These are phyloP conservation scores for Ianthella basta DNA, from an alignment of 37 sponge, comb jelly and placozoan species.

Conservation along the genomic window DNA sequence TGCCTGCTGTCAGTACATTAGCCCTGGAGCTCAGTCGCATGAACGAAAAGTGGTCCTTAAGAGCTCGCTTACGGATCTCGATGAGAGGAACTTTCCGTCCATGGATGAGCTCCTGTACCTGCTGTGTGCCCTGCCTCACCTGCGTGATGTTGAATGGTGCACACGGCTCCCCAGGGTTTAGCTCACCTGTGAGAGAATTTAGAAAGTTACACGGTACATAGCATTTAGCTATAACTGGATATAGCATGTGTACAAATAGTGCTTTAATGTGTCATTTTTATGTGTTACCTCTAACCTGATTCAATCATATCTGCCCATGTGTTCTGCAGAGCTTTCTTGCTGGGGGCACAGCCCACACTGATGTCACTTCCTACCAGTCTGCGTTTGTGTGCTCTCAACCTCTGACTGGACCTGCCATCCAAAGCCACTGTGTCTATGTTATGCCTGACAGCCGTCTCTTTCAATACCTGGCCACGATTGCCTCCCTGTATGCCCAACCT, in stretches of 20 bases:
- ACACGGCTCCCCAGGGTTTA: constrained; percentile 7
- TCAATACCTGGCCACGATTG: constrained; percentile 40
- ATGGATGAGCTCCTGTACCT: not conserved
- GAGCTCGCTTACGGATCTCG: constrained; percentile 6
- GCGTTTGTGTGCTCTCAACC: not conserved
- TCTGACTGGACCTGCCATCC: not conserved
- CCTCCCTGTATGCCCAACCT: not conserved
- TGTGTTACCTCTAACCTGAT: not conserved
- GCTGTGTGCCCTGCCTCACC: not conserved
- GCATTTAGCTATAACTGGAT: not conserved
- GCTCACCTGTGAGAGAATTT: constrained; percentile 1
- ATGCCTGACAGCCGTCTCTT: constrained; percentile 17
- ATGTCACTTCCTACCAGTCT: constrained; percentile 26
- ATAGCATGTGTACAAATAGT: not conserved
- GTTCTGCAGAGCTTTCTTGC: constrained; percentile 1
- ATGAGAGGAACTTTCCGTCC: constrained; percentile 26
- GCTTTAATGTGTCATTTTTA: not conserved
- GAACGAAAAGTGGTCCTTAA: constrained; percentile 2
- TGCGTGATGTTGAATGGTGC: constrained; percentile 18
- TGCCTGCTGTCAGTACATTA: not conserved
- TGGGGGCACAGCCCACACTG: constrained; percentile 4
- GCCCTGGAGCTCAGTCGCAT: not conserved
- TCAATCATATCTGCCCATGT: constrained; percentile 17
- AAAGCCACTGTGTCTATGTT: not conserved
- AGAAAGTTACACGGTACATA: not conserved